Base-by-base conservation (phyloP, 2,113 vertebrate genomes). In the Microtus montanus region DNA sequence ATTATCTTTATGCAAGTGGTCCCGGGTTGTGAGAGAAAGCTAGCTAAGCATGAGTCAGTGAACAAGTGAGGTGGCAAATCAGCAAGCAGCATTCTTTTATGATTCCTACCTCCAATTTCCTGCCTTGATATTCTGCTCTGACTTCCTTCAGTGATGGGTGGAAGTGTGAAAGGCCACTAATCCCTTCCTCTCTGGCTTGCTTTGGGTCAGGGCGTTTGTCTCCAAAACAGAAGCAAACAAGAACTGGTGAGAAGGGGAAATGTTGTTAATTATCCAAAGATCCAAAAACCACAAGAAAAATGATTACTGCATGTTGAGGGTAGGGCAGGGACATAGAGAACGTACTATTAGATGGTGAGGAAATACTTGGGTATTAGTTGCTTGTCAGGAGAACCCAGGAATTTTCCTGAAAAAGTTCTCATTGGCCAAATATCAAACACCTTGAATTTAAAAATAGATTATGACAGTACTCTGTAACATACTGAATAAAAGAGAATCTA, bases 371-470 rank as follows among this genome's bases (percentile, higher is more conserved):
- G 83, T 44, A 87, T 22, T 77, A 38, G 20, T 3, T 10, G 17
- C 11, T 33, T 54, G 17, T 88, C 35, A 91, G 17, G 41, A 20
- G 41, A 24, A 33, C 8, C 22, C 30, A 24, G 3, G 5, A 75
- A 3, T 4, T 86, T 33, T 38, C 0, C 49, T 87, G 74, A 89
- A 70, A 24, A 93, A 54, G 54, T 86, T 66, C 22, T 80, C 41
- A 41, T 2, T 80, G 30, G 44, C 22, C 12, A 63, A 87, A 77
- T 84, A 70, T 94, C 35, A 86, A 87, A 35, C 1, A 89, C 47
- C 82, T 91, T 93, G 19, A 49, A 73, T 30, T 95, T 83, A 33
- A 58, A 71, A 82, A 75, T 71, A 6, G 38, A 95, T 82, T 70
- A 54, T 77, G 7, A 61, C 52, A 14, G 35, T 77, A 1, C 10